A percentile compares a stretch with the other conserved stretches of the same genome.
These are phyloP conservation scores for Ophthalmolycus amberensis DNA, from an alignment of 2,113 vertebrate genomes.

Conservation along the genomic window DNA sequence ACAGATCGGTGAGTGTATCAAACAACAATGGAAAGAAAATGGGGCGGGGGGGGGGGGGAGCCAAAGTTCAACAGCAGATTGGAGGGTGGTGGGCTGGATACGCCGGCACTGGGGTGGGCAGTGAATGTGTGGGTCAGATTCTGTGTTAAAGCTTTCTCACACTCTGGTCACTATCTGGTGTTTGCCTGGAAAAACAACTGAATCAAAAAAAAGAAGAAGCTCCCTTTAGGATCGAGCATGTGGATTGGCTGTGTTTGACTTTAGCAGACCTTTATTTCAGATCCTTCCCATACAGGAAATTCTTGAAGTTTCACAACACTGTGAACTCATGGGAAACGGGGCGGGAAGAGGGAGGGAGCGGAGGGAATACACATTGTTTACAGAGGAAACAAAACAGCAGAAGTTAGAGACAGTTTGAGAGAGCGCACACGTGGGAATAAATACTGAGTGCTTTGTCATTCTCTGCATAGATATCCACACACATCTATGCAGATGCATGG, in stretches of 20 bases:
- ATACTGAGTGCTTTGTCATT: conserved; percentile 53
- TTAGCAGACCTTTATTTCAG: conserved; percentile 1
- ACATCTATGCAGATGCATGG: no score
- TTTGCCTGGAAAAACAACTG: conserved; percentile 45
- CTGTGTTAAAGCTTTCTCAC: conserved; percentile 48
- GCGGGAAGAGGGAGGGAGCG: neutral
- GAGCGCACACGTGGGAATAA: conserved; percentile 40
- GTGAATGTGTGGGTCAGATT: conserved; percentile 46
- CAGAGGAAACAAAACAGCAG: conserved; percentile 1
- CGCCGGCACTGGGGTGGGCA: conserved; percentile 31
- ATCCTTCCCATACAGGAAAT: conserved; percentile 24
- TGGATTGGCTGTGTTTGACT: neutral
- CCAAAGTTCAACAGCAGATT: conserved; percentile 62
- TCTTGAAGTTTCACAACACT: conserved; percentile 33
- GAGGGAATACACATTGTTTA: neutral
- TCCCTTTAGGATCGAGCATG: neutral
- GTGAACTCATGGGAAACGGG: conserved; percentile 22
- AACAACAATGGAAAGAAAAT: conserved; percentile 65
- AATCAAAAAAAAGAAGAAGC: conserved; percentile 32
- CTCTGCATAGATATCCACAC: neutral
- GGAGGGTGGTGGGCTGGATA: conserved; percentile 47
- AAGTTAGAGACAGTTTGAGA: conserved; percentile 38
- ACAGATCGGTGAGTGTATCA: conserved; percentile 15
- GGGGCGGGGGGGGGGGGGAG: neutral
- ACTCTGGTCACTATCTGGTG: conserved; percentile 30